These are phyloP conservation scores for Chrysemys picta DNA, from an alignment of 2,113 vertebrate genomes.

Conservation along the genomic window DNA sequence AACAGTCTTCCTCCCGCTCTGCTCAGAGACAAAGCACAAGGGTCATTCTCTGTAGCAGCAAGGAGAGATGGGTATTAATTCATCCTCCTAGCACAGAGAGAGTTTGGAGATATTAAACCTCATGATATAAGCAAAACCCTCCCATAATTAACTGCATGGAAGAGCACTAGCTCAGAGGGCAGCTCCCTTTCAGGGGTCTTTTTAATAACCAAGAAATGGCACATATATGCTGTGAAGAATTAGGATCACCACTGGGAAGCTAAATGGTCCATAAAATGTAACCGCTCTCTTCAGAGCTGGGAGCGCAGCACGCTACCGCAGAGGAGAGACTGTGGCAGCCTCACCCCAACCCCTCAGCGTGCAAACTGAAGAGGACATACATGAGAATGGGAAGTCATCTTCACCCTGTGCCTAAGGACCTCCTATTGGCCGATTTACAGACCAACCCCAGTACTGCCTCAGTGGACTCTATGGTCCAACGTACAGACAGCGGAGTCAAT, in stretches of 20 bases:
- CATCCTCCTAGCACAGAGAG: slow-evolving; percentile 40
- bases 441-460: background rate
- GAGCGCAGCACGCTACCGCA: background rate
- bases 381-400: background rate
- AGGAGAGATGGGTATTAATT: slow-evolving; percentile 67
- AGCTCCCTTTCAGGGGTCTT: slow-evolving; percentile 58
- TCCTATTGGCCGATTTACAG: accelerated
- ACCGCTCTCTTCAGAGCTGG: slow-evolving; percentile 32
- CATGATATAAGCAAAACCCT: slow-evolving; percentile 28
- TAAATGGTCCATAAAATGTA: slow-evolving; percentile 67
- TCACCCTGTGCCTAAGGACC: accelerated
- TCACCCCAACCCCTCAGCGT: background rate
- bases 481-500: background rate
- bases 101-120: slow-evolving; percentile 51
- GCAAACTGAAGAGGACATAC: accelerated
- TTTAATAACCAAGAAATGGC: slow-evolving; percentile 57
- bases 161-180: slow-evolving; percentile 41
- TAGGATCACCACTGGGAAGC: slow-evolving; percentile 53
- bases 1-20: background rate
- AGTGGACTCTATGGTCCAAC: accelerated
- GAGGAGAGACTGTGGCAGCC: slow-evolving; percentile 33
- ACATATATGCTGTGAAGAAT: slow-evolving; percentile 60
- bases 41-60: slow-evolving; percentile 43
- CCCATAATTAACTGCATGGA: slow-evolving; percentile 39
- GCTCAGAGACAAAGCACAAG: slow-evolving; percentile 40